A percentile compares a stretch with the other conserved stretches of the same genome.
Evolutionary conservation across 2,888 invertebrate species (phyloP).

Genomic region (Leucoma salicis): DNA sequence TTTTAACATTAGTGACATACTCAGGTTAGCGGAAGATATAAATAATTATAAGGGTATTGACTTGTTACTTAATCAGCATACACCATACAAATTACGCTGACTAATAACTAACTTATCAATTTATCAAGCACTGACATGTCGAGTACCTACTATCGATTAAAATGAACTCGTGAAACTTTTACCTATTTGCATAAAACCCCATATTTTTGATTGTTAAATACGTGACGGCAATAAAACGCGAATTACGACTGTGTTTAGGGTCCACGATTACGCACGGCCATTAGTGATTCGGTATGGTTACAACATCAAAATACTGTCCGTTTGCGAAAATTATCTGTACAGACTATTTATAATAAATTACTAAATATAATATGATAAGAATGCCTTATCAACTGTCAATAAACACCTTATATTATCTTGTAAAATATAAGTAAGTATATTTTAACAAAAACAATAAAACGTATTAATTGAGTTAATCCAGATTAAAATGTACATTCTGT

Average conservation of each 20-base stretch:
- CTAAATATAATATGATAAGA: no score
- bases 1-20: constrained; percentile 1
- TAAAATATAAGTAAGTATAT: no score
- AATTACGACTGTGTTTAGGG: constrained; percentile 46
- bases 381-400: no score
- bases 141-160: constrained; percentile 20
- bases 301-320: constrained; percentile 41
- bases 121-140: constrained; percentile 19
- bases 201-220: constrained; percentile 31
- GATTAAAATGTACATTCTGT: no score
- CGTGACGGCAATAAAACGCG: constrained; percentile 40
- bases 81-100: constrained; percentile 4
- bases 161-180: constrained; percentile 28
- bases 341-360: no score
- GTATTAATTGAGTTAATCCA: no score
- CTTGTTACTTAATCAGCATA: constrained; percentile 7
- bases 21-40: constrained; percentile 9
- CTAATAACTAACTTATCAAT: constrained; percentile 14
- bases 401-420: no score
- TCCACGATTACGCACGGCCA: constrained; percentile 52
- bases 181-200: constrained; percentile 28
- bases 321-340: constrained; percentile 39
- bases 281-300: constrained; percentile 48
- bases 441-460: no score
- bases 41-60: constrained; percentile 7